Conservation (phyloP, 2,888 invertebrate species). For the Acronicta alni region DNA sequence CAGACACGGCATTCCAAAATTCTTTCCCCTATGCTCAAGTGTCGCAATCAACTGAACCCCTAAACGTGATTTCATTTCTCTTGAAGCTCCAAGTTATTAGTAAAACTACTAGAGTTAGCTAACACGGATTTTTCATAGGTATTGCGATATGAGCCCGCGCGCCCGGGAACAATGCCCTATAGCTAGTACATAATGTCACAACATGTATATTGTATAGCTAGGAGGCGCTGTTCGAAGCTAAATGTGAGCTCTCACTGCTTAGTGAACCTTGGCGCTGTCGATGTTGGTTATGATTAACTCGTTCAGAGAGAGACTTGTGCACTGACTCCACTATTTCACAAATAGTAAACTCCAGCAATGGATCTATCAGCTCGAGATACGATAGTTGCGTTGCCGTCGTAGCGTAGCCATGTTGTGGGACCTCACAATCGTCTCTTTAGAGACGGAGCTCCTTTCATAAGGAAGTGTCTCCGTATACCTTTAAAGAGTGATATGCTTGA, state of each 20-base stretch:
- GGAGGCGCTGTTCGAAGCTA: slow-evolving; percentile 8
- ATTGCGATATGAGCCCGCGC: slow-evolving; percentile 25
- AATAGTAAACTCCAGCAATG: too few relatives aligned
- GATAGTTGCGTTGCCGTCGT: too few relatives aligned
- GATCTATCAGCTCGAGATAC: too few relatives aligned
- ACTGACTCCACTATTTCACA: too few relatives aligned
- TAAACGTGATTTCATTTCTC: slow-evolving; percentile 21
- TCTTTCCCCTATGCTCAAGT: slow-evolving; percentile 11
- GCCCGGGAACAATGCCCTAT: slow-evolving; percentile 40
- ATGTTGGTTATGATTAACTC: background rate
- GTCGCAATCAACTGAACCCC: background rate
- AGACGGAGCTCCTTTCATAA: too few relatives aligned
- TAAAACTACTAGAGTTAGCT: slow-evolving; percentile 20
- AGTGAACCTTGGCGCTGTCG: slow-evolving; percentile 3
- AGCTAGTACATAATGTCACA: slow-evolving; percentile 32
- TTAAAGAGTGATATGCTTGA: too few relatives aligned
- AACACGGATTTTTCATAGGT: slow-evolving; percentile 16
- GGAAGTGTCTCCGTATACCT: too few relatives aligned
- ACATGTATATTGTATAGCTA: slow-evolving; percentile 10
- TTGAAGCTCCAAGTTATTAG: slow-evolving; percentile 29
- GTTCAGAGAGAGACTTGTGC: background rate
- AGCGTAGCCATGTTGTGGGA: too few relatives aligned
- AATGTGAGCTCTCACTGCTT: slow-evolving; percentile 1
- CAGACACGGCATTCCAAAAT: background rate
- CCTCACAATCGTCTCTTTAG: too few relatives aligned